Evolutionary conservation across 2,113 vertebrate species (phyloP), one percentile per base, ranked within the genome.

Genomic region (Vulpes ferrilata): DNA sequence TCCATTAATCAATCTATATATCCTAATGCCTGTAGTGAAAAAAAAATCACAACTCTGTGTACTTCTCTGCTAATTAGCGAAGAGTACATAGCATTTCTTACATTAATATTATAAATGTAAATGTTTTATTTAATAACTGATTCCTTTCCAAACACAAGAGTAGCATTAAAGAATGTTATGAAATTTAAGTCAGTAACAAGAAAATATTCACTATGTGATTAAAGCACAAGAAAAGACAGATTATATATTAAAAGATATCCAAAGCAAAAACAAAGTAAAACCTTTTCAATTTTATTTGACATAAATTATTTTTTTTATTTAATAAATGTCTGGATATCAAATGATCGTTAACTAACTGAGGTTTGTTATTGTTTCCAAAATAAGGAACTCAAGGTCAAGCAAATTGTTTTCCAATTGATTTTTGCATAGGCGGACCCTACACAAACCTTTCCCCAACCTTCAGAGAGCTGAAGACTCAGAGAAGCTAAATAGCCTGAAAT

Each of bases 151-250:
- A 76, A 90, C 4, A 62, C 15, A 71, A 95, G 20, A 82, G 19
- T 43, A 25, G 20, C 9, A 55, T 67, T 51, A 86, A 87, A 89
- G 22, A 93, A 85, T 81, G 35, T 74, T 88, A 35, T 76, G 90
- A 97, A 86, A 38, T 89, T 60, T 90, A 95, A 97, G 32, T 89
- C 7, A 53, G 13, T 59, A 73, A 51, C 7, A 60, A 38, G 62
- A 90, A 96, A 64, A 88, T 76, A 51, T 84, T 55, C 6, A 25
- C 8, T 60, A 51, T 43, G 3, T 64, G 55, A 79, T 65, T 79
- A 82, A 89, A 43, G 12, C 35, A 38, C 0, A 64, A 59, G 16
- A 35, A 57, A 82, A 51, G 20, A 79, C 15, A 64, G 20, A 60
- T 59, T 35, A 67, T 62, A 51, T 81, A 74, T 20, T 55, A 38